Conservation (phyloP, 2,888 invertebrate genomes). For the Notocelia uddmanniana region DNA sequence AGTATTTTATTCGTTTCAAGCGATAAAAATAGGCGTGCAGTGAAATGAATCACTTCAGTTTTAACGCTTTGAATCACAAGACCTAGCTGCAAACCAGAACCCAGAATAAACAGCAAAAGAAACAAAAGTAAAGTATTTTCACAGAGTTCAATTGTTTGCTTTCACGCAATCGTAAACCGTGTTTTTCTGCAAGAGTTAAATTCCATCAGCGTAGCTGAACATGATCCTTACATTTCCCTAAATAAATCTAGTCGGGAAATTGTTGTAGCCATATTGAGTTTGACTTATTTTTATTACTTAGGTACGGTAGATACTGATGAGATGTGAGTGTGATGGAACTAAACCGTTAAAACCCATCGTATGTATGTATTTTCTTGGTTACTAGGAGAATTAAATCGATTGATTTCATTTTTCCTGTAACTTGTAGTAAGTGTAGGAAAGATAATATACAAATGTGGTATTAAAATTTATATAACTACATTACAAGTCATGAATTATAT, state of each 20-base stretch:
- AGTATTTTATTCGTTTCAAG: not conserved
- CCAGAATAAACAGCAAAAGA: slow-evolving; percentile 18
- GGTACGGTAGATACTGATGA: slow-evolving; percentile 38
- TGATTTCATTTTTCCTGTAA: too few species aligned
- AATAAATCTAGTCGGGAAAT: slow-evolving; percentile 50
- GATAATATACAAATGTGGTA: too few species aligned
- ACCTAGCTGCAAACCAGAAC: slow-evolving; percentile 21
- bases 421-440: too few species aligned
- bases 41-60: not conserved
- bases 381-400: too few species aligned
- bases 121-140: slow-evolving; percentile 50
- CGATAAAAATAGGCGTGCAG: not conserved
- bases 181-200: slow-evolving; percentile 52
- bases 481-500: too few species aligned
- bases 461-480: too few species aligned
- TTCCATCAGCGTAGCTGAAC: slow-evolving; percentile 42
- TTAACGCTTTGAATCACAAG: slow-evolving; percentile 13
- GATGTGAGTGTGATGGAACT: not conserved
- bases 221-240: slow-evolving; percentile 49
- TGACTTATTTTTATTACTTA: slow-evolving; percentile 50
- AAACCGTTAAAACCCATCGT: not conserved
- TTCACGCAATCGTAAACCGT: slow-evolving; percentile 56
- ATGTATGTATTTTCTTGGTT: too few species aligned
- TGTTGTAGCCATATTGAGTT: slow-evolving; percentile 51
- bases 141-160: slow-evolving; percentile 53